Conservation (phyloP, 1,140 invertebrate species). For the Dendrolimus punctatus region DNA sequence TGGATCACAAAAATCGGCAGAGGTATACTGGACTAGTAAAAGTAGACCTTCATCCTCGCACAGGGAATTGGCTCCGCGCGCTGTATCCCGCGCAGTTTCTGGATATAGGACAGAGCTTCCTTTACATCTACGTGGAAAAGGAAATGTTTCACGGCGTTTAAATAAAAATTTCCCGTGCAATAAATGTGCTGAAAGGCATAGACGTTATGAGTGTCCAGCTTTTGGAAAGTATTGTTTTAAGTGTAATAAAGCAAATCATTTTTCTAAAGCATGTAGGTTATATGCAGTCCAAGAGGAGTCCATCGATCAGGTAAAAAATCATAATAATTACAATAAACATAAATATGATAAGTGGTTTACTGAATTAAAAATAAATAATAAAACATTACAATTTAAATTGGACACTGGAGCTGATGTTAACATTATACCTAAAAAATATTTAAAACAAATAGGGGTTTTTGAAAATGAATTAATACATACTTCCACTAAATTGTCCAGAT, state of each 20-base stretch:
- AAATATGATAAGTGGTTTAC: constrained; percentile 10
- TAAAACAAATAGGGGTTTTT: constrained; percentile 5
- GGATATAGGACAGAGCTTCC: background rate
- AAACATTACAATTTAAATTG: constrained; percentile 9
- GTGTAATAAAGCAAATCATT: constrained; percentile 12
- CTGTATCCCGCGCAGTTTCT: background rate
- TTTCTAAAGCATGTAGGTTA: constrained; percentile 9
- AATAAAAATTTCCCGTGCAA: background rate
- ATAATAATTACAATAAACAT: background rate
- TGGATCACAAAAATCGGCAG: background rate
- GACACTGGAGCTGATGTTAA: constrained; percentile 20
- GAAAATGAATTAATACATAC: constrained; percentile 2
- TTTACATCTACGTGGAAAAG: background rate
- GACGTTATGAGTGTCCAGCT: constrained; percentile 10
- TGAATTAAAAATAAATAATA: constrained; percentile 5
- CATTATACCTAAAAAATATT: constrained; percentile 10
- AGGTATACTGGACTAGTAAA: background rate
- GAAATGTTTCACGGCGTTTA: background rate
- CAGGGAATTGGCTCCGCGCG: background rate
- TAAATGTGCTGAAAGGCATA: constrained; percentile 5
- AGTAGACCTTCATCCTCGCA: background rate
- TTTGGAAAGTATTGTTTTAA: constrained; percentile 8
- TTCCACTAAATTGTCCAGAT: constrained; percentile 9
- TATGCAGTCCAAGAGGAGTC: constrained; percentile 8
- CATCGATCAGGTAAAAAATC: constrained; percentile 8